phyloP scores from a whole-genome alignment of 2,113 vertebrate genomes.

The Pelmatolapia mariae region DNA sequence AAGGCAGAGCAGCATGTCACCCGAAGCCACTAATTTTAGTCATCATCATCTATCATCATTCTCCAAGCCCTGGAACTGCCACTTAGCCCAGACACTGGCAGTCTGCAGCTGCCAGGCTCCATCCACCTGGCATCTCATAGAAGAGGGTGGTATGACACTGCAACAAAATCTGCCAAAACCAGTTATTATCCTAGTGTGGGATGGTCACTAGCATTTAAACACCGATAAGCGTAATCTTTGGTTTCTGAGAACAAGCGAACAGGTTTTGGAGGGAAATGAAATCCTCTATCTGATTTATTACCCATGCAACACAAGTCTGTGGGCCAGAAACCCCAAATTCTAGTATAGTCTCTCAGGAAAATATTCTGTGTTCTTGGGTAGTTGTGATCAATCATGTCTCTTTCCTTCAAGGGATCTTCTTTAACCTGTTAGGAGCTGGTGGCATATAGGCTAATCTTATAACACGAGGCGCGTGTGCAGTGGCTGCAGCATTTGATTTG shows the following conservation, averaged over 20 bases:
- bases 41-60: constrained; percentile 53
- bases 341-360: background rate
- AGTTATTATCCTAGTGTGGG: background rate
- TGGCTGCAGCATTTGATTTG: constrained; percentile 4
- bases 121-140: constrained; percentile 19
- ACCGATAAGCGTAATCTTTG: background rate
- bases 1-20: background rate
- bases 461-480: background rate
- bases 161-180: background rate
- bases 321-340: background rate
- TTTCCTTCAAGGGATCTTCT: background rate
- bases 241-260: background rate
- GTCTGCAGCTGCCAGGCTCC: background rate
- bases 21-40: constrained; percentile 1
- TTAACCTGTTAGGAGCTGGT: background rate
- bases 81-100: constrained; percentile 9
- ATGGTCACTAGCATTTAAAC: background rate
- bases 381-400: background rate
- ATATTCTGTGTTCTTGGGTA: background rate
- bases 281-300: background rate
- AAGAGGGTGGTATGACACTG: background rate
- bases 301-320: background rate
- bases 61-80: background rate
- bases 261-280: background rate
- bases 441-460: background rate